These are phyloP conservation scores for Xenopus petersii DNA, from an alignment of 2,797 vertebrate genomes.

Conservation along the genomic window DNA sequence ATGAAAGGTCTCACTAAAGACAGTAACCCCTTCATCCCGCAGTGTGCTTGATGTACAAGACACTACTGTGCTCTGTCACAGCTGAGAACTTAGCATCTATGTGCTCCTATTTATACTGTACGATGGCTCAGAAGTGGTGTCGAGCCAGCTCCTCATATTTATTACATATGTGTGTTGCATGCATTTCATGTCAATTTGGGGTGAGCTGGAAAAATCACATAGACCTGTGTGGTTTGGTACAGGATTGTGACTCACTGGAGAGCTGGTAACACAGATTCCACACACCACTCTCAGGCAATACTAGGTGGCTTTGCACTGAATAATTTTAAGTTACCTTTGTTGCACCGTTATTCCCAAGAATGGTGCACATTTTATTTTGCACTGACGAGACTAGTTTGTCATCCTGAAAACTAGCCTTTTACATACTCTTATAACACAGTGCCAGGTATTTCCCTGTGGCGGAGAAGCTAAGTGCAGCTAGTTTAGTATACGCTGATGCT, in stretches of 20 bases:
- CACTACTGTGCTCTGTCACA: conserved; percentile 19
- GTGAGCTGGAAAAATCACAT: conserved; percentile 30
- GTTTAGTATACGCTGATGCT: not conserved
- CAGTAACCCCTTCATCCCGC: conserved; percentile 60
- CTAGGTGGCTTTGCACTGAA: conserved; percentile 23
- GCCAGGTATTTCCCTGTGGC: not conserved
- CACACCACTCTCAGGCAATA: conserved; percentile 18
- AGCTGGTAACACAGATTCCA: conserved; percentile 4
- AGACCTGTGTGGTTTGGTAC: conserved; percentile 21
- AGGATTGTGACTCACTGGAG: conserved; percentile 17
- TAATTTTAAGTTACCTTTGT: conserved; percentile 2
- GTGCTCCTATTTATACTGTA: conserved; percentile 38
- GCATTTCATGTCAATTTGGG: conserved; percentile 38
- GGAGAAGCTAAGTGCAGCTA: not conserved
- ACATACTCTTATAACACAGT: not conserved
- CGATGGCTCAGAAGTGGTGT: conserved; percentile 18
- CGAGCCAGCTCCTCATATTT: conserved; percentile 43
- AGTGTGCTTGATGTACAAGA: conserved; percentile 56
- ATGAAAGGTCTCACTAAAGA: conserved; percentile 58
- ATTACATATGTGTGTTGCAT: conserved; percentile 47
- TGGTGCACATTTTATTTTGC: not conserved
- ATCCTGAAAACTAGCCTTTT: not conserved
- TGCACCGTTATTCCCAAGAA: not conserved
- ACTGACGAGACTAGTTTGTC: not conserved
- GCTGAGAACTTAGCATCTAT: conserved; percentile 33